Evolutionary conservation across 2,797 vertebrate genomes (phyloP).

Genomic region (Sebastes cheni): DNA sequence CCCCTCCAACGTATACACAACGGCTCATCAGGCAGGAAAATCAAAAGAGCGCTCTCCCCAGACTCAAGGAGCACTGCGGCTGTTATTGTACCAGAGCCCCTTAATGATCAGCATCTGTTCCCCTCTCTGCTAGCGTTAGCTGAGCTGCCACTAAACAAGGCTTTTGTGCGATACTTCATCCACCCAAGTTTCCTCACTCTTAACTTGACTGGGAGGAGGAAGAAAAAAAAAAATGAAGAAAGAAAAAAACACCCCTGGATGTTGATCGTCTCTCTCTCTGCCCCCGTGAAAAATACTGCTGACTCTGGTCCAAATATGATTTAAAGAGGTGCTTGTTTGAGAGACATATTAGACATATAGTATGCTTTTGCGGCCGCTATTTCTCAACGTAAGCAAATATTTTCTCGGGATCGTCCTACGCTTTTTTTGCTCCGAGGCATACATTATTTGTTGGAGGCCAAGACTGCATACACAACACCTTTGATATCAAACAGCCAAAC

Average conservation of each 20-base stretch:
- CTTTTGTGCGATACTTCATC: constrained; percentile 46
- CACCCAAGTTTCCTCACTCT: constrained; percentile 34
- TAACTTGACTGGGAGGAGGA: constrained; percentile 16
- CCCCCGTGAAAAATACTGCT: constrained; percentile 52
- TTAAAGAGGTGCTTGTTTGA: constrained; percentile 61
- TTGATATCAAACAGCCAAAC: constrained; percentile 6
- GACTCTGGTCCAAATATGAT: constrained; percentile 59
- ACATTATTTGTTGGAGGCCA: constrained; percentile 28
- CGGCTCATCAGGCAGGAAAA: constrained; percentile 77
- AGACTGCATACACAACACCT: constrained; percentile 5
- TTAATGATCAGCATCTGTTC: constrained; percentile 82
- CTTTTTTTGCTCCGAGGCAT: constrained; percentile 11
- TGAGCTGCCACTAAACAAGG: constrained; percentile 61
- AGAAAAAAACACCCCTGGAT: background rate
- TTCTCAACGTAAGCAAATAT: constrained; percentile 60
- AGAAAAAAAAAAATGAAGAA: background rate
- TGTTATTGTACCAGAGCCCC: constrained; percentile 75
- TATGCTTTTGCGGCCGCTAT: constrained; percentile 15
- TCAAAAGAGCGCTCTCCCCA: constrained; percentile 74
- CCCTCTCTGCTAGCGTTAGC: constrained; percentile 61
- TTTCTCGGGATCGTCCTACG: constrained; percentile 8
- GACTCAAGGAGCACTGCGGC: constrained; percentile 66
- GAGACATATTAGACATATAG: constrained; percentile 32
- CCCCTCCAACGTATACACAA: constrained; percentile 65
- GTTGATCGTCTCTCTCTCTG: constrained; percentile 7